These are phyloP conservation scores for Ormyrus nitidulus DNA, from an alignment of 2,888 invertebrate genomes.

Conservation along the genomic window DNA sequence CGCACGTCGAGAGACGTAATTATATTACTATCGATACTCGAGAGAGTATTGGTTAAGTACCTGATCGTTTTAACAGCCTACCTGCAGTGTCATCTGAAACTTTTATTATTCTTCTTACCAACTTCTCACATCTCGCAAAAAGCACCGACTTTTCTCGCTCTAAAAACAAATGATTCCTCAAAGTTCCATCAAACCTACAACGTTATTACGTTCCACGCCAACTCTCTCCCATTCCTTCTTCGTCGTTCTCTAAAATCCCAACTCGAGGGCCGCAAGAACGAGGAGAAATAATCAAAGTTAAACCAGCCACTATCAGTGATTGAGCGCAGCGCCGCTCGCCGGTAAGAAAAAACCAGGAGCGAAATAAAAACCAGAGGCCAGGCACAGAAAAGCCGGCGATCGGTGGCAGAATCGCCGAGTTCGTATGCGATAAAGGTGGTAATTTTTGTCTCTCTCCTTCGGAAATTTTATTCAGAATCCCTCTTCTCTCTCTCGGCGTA, in stretches of 20 bases:
- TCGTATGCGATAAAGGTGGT: constrained; percentile 32
- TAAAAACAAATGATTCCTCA: not conserved
- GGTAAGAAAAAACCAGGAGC: not conserved
- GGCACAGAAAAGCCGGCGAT: not conserved
- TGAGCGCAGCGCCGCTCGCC: not conserved
- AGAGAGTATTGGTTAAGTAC: constrained; percentile 7
- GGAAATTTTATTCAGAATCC: constrained; percentile 44
- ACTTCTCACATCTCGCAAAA: not conserved
- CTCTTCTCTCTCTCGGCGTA: not conserved
- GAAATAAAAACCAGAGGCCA: not conserved
- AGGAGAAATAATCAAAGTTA: constrained; percentile 3
- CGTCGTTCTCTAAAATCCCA: too few species aligned
- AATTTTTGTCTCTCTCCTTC: constrained; percentile 29
- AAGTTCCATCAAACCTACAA: too few species aligned
- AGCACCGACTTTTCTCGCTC: not conserved
- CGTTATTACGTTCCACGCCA: too few species aligned
- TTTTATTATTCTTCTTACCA: not conserved
- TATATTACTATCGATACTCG: constrained; percentile 1
- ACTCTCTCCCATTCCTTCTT: too few species aligned
- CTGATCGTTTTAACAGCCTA: not conserved
- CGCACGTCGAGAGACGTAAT: constrained; percentile 9
- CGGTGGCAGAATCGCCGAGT: constrained; percentile 27
- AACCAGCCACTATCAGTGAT: not conserved
- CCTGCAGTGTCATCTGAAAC: not conserved
- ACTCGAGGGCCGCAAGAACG: too few species aligned